phyloP scores from a whole-genome alignment of 23 tunicate genomes.

The Trididemnum clinides region DNA sequence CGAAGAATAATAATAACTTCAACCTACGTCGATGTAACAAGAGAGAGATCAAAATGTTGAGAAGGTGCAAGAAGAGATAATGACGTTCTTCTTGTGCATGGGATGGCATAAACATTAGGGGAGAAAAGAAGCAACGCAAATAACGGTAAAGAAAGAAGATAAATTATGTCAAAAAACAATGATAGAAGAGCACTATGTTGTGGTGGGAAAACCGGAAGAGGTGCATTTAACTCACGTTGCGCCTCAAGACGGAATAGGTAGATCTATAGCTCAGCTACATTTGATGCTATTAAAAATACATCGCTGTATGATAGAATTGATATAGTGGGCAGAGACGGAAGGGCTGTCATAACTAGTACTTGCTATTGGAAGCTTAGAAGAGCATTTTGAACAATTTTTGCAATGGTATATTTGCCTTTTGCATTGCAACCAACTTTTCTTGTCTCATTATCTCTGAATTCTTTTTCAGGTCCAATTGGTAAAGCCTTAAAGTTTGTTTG shows the following conservation, averaged over 20 bases:
- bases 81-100: not conserved
- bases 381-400: not conserved
- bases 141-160: not conserved
- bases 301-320: not conserved
- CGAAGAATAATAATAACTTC: no score
- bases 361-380: conserved; percentile 11
- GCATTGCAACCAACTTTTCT: conserved; percentile 15
- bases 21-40: no score
- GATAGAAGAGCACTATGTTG: conserved; percentile 23
- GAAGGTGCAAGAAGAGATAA: conserved; percentile 7
- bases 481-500: conserved; percentile 6
- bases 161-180: not conserved
- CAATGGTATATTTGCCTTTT: conserved; percentile 35
- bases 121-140: conserved; percentile 22
- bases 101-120: conserved; percentile 23
- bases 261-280: not conserved
- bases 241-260: conserved; percentile 31
- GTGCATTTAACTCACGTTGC: conserved; percentile 9
- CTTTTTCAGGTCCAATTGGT: conserved; percentile 25
- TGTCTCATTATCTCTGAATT: conserved; percentile 11
- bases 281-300: conserved; percentile 8
- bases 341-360: conserved; percentile 31
- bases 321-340: conserved; percentile 24
- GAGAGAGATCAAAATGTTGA: not conserved
- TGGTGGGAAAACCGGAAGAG: conserved; percentile 39